Conservation (phyloP, 1,140 invertebrate species). For the Monomorium pharaonis region DNA sequence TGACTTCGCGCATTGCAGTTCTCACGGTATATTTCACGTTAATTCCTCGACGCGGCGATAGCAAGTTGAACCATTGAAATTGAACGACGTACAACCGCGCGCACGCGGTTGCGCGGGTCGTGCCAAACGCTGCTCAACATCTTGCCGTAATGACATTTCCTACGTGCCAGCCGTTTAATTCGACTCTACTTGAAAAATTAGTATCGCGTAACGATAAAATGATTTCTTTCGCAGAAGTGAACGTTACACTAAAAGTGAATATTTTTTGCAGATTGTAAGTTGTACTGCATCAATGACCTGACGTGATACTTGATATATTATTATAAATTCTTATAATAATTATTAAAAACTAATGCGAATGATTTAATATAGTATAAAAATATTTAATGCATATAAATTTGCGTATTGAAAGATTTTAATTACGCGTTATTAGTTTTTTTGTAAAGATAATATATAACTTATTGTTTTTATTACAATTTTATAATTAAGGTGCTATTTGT, state of each 20-base stretch:
- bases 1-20: slow-evolving; percentile 9
- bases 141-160: slow-evolving; percentile 52
- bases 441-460: too few relatives aligned
- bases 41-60: slow-evolving; percentile 21
- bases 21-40: slow-evolving; percentile 36
- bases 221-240: not conserved
- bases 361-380: not conserved
- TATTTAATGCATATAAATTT: not conserved
- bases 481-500: too few relatives aligned
- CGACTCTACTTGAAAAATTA: not conserved
- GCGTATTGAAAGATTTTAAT: not conserved
- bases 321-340: not conserved
- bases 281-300: not conserved
- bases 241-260: not conserved
- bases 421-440: not conserved
- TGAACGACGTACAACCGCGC: slow-evolving; percentile 42
- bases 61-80: slow-evolving; percentile 42
- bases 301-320: not conserved
- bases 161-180: slow-evolving; percentile 11
- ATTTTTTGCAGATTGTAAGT: not conserved
- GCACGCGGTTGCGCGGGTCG: slow-evolving; percentile 13
- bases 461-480: too few relatives aligned
- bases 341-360: not conserved
- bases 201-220: not conserved
- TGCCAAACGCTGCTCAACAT: slow-evolving; percentile 26